Base-by-base conservation (phyloP, 2,797 vertebrate species). In the Tapera naevia region DNA sequence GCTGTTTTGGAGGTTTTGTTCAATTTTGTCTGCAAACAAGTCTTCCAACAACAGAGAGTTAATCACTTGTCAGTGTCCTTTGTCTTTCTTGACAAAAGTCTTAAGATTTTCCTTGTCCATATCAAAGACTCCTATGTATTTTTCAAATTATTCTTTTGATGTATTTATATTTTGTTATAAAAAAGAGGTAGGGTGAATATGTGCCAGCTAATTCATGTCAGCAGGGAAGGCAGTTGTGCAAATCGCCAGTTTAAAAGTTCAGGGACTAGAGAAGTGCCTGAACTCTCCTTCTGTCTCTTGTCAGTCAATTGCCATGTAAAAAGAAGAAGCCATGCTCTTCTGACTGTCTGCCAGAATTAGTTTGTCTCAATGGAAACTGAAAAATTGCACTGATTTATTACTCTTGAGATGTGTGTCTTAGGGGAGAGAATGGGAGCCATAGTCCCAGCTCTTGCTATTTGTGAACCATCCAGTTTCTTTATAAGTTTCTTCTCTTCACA, bases 51-150 rank as follows among this genome's bases (percentile, higher is more conserved):
- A n/a, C 43, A 58, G 67, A 58, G 56, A 22, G 78, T 61, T 72
- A 87, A 58, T 45, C 32, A 17, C 64, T 51, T 80, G 78, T 79
- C 53, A 50, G 13, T 30, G 35, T 76, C 69, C 80, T 92, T 79
- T 91, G 95, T 93, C 80, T 67, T 89, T 67, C 87, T 90, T 91
- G 92, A 89, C 71, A 86, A n/a, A 88, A 74, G 17, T 80, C 57
- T 48, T 60, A 71, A 78, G 84, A 78, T 62, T 19, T 84, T 78
- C 14, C 2, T 71, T 81, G 93, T 92, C 73, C 61, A 7, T 92
- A 72, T 81, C 75, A 92, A 80, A 94, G 74, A 54, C 71, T 70
- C n/a, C 72, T 56, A 2, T 48, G 1, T 75, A 50, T 54, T 85
- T 91, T 91, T 72, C 64, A 85, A 56, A 61, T 14, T 2, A 70